Evolutionary conservation across 2,888 invertebrate species (phyloP).

Genomic region (Polylopha cassiicola): DNA sequence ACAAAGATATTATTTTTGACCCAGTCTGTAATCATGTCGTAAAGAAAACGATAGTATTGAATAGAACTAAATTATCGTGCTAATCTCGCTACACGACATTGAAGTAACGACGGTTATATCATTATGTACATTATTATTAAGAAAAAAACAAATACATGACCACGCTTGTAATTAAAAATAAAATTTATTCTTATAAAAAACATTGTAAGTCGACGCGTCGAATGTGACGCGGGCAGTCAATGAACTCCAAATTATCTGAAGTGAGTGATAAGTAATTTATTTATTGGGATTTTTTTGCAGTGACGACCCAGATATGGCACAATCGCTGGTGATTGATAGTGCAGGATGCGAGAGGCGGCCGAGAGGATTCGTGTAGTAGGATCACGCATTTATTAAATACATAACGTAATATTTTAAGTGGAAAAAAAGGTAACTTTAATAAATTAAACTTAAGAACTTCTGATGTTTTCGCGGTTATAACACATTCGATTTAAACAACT

Average conservation of each 20-base stretch:
- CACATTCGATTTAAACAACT: too few species aligned
- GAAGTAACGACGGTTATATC: slow-evolving; percentile 6
- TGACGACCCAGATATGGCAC: slow-evolving; percentile 38
- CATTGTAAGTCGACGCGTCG: slow-evolving; percentile 16
- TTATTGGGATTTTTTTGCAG: slow-evolving; percentile 38
- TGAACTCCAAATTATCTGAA: slow-evolving; percentile 45
- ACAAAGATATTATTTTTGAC: too few species aligned
- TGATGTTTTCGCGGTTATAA: too few species aligned
- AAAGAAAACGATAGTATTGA: too few species aligned
- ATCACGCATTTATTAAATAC: background rate
- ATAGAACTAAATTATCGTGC: too few species aligned
- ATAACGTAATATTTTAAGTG: too few species aligned
- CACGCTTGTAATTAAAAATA: background rate
- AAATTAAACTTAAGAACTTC: too few species aligned
- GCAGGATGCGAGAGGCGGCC: slow-evolving; percentile 36
- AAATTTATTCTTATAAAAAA: slow-evolving; percentile 20
- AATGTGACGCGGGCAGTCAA: slow-evolving; percentile 39
- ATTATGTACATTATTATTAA: background rate
- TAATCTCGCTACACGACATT: slow-evolving; percentile 5
- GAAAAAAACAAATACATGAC: too few species aligned
- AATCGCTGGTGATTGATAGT: slow-evolving; percentile 39
- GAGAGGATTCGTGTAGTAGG: slow-evolving; percentile 21
- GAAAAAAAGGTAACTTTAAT: too few species aligned
- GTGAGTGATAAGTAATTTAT: slow-evolving; percentile 38
- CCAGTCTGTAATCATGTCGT: too few species aligned